Conservation (phyloP, 2,797 vertebrate genomes). For the Melanotaenia pygmaea region DNA sequence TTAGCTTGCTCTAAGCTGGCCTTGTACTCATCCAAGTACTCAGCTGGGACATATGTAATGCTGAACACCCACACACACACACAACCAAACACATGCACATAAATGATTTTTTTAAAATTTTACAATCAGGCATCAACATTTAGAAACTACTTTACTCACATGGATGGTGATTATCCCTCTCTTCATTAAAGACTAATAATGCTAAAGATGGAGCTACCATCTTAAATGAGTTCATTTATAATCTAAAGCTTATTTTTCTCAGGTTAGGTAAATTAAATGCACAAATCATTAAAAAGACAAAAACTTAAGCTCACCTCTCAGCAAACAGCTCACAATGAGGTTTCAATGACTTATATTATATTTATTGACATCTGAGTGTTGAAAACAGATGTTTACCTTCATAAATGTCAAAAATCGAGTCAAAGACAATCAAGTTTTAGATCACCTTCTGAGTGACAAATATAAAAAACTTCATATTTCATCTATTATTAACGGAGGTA, state of each 20-base stretch:
- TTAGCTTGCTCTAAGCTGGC: conserved; percentile 77
- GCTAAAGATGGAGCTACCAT: conserved; percentile 23
- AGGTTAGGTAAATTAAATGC: conserved; percentile 25
- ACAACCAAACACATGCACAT: conserved; percentile 41
- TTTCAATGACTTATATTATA: conserved; percentile 49
- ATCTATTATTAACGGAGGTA: conserved; percentile 41
- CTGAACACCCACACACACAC: conserved; percentile 78
- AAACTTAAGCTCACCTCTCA: conserved; percentile 17
- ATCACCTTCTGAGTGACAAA: conserved; percentile 30
- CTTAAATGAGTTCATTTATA: conserved; percentile 14
- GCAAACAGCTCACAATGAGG: conserved; percentile 58
- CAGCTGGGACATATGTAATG: conserved; percentile 93
- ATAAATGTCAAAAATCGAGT: conserved; percentile 39
- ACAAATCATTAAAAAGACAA: conserved; percentile 25
- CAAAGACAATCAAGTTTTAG: conserved; percentile 39
- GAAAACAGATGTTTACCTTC: conserved; percentile 57
- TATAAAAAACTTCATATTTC: conserved; percentile 31
- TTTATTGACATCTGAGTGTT: conserved; percentile 36
- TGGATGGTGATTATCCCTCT: conserved; percentile 8
- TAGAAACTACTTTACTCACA: conserved; percentile 28
- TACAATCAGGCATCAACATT: conserved; percentile 29
- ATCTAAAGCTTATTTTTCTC: conserved; percentile 33
- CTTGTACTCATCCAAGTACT: conserved; percentile 93
- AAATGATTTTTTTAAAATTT: conserved; percentile 27
- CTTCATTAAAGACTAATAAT: conserved; percentile 9